Evolutionary conservation across 2,888 invertebrate species (phyloP), one percentile per base, ranked within the genome.

Genomic region (Villa cingulata): DNA sequence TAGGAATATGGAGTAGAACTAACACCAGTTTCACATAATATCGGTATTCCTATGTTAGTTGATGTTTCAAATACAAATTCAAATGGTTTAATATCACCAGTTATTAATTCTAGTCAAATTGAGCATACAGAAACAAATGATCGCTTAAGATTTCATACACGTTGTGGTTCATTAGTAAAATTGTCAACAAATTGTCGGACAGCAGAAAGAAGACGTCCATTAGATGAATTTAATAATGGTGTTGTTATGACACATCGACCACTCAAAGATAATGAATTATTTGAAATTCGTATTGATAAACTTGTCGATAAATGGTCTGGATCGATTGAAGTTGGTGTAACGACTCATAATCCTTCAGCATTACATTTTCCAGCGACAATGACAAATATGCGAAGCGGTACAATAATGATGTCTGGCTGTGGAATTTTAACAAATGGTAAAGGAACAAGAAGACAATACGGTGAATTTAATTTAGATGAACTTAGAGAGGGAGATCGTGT

Each of bases 391-490:
- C 80, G 91, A 48, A 81, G 83, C 20, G 83, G 92, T 10, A 90
- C 89, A 1, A 86, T 88, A 32, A 90, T 90, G 86, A 94, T 96
- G 94, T 94, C 94, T 17, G 95, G 95, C 0, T 90, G 90, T 71
- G 95, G 94, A 48, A 91, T 96, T 57, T 73, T 95, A n/a, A 85
- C 91, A 3, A 95, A 95, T 65, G 95, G 95, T 1, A 92, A 94
- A 66, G 94, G 94, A 6, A 91, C 89, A 2, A 79, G 88, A 53
- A 75, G 90, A 51, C 92, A 94, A 65, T 95, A 95, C 63, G 92
- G 94, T 1, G 82, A 86, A 60, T 90, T 88, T 61, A 95, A 95
- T 70, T 74, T 96, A 54, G 96, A 96, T 64, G 91, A 94, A 65
- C 72, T 96, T 15, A 78, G 85, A 60, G 89, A 90, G 70, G 92